Base-by-base conservation (phyloP, 2,113 vertebrate species). In the Psittacula cyanocephala region DNA sequence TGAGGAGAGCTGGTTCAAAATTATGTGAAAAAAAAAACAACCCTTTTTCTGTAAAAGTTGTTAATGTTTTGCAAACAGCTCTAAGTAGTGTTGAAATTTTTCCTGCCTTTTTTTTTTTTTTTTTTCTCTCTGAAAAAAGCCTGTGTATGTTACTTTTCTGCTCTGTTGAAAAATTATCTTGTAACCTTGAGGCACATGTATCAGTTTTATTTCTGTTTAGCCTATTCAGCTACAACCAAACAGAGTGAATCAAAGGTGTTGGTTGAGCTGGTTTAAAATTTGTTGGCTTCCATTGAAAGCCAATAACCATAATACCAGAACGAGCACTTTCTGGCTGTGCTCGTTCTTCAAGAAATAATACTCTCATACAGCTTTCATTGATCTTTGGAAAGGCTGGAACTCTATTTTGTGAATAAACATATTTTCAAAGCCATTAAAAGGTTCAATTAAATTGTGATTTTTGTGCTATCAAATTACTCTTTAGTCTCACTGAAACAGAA, bases 241-340 rank as follows among this genome's bases (percentile, higher is more conserved):
- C 60, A 41, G 25, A 64, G 52, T 88, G 80, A 84, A 50, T 83
- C 63, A 47, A 92, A 90, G 41, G 19, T 87, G 16, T 59, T 86
- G 28, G 85, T 92, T 95, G 95, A 93, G 67, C 70, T 82, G 78
- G 67, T 93, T 96, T 89, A 90, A 96, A 91, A 96, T 80, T 71
- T 84, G 79, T 87, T 81, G 65, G 49, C n/a, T 96, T 96, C 35
- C 67, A 49, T 95, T 95, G 86, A 91, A 96, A 95, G 68, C 71
- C 59, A 70, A 49, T 83, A 90, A 47, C 37, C 17, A 43, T 81
- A 95, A 81, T 23, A 37, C 64, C 37, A 37, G 37, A 37, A 37
- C 8, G 37, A 37, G 37, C 7, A 10, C 20, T 69, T 80, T 71
- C 59, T 85, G 64, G 50, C 69, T 93, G 22, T 62, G 35, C 84